Base-by-base conservation (phyloP, 1,140 invertebrate species). In the Sycobia sp. region DNA sequence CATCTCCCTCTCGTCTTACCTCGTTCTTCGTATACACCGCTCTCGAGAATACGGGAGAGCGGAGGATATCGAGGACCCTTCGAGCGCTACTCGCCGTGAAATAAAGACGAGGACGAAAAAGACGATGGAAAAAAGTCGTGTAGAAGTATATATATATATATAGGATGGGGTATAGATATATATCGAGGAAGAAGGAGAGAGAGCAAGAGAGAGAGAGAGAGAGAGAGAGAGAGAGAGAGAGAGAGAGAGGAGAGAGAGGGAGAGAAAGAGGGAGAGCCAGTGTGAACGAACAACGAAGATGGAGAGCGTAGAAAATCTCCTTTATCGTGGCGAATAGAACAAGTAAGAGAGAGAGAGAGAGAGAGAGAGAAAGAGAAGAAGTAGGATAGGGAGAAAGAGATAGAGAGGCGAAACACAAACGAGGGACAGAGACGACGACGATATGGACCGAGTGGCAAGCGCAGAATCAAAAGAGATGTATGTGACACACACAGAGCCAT, bases 31-130 rank as follows among this genome's bases (percentile, higher is more conserved):
- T 4, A n/a, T 20, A 9, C 10, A 46, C 32, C 11, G 32, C 18
- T 44, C 49, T 61, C 38, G 27, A 53, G 47, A 20, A 20, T 18
- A 32, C 32, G 7, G 16, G 20, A 32, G 27, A 11, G 38, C 23
- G 32, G 25, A 44, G 10, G 25, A 25, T 54, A 54, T 62, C 41
- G 59, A 62, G 59, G 41, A 55, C 32, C 32, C 50, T 54, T 59
- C 29, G 34, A 47, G 22, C 39, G 43, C 23, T 18, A 32, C 32
- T 43, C n/a, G 29, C 59, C 32, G 47, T 36, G 49, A 54, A 59
- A 65, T 51, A 49, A 55, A 59, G 57, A 65, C 34, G 39, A 64
- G 51, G 41, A 41, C 36, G 47, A 16, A 47, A 54, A 41, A 27
- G 44, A 23, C 4, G 14, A 47, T 3, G 23, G 14, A 5, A 34